Percentiles rank a stretch among this genome's conserved stretches.
Conservation (phyloP, 2,113 vertebrate species). For the Pelvicachromis taeniatus region DNA sequence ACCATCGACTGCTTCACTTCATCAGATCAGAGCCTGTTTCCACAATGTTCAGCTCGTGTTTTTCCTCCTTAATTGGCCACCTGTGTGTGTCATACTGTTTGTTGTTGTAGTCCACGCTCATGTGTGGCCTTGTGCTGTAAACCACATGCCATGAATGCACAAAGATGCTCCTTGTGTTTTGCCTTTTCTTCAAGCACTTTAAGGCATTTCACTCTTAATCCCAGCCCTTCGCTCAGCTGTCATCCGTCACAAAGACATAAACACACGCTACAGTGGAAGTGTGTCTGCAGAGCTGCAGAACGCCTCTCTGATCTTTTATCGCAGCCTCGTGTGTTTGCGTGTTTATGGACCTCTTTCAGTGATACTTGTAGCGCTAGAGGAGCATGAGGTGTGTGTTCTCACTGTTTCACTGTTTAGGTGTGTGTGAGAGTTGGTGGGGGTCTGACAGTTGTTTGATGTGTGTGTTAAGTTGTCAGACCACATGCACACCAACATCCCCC, state of each 20-base stretch:
- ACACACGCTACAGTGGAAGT: background rate
- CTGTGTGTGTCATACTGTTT: constrained; percentile 40
- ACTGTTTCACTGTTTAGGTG: constrained; percentile 15
- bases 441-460: constrained; percentile 57
- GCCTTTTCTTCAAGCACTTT: background rate
- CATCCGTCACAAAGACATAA: background rate
- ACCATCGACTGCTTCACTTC: background rate
- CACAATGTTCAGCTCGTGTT: constrained; percentile 18
- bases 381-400: constrained; percentile 28
- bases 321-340: background rate
- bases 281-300: constrained; percentile 2
- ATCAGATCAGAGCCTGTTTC: constrained; percentile 3
- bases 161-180: background rate
- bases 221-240: background rate
- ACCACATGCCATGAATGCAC: constrained; percentile 52
- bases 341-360: constrained; percentile 22
- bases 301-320: constrained; percentile 24
- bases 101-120: constrained; percentile 13
- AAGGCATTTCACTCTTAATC: background rate
- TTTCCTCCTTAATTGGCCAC: constrained; percentile 31
- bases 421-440: constrained; percentile 21
- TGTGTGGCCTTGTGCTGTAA: constrained; percentile 63
- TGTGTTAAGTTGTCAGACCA: constrained; percentile 59
- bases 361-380: background rate
- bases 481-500: constrained; percentile 15